These are phyloP conservation scores for Scrobipalpa atriplicella DNA, from an alignment of 2,888 invertebrate species.

Conservation along the genomic window DNA sequence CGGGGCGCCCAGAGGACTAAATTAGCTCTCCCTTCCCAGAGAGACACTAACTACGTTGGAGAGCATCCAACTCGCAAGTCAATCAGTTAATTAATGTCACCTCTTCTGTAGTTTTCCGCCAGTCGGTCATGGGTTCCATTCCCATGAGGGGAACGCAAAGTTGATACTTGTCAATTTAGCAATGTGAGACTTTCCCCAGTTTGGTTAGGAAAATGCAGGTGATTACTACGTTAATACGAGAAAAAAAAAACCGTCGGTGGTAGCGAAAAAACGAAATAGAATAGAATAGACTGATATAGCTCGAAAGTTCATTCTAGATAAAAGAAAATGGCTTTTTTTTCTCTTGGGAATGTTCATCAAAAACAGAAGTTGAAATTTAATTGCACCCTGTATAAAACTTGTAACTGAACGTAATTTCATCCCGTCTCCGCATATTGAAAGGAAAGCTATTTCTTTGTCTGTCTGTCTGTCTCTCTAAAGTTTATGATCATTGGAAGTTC, in stretches of 20 bases:
- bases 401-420: not conserved
- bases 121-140: too few relatives aligned
- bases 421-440: not conserved
- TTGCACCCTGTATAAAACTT: too few relatives aligned
- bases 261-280: too few relatives aligned
- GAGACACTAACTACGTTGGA: conserved; percentile 5
- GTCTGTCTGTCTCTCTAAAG: conserved; percentile 1
- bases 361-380: too few relatives aligned
- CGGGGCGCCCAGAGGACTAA: not conserved
- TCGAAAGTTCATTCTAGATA: too few relatives aligned
- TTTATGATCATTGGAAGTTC: not conserved
- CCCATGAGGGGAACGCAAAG: too few relatives aligned
- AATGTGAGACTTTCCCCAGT: too few relatives aligned
- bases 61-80: not conserved
- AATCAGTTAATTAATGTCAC: conserved; percentile 5
- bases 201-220: not conserved
- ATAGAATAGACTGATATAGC: too few relatives aligned
- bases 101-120: not conserved
- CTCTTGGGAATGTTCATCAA: too few relatives aligned
- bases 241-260: not conserved
- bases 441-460: not conserved
- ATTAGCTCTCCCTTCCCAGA: not conserved
- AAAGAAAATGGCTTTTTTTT: too few relatives aligned
- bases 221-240: not conserved
- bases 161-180: too few relatives aligned